Base-by-base conservation (phyloP, 2,888 invertebrate species). In the Cancer borealis region DNA sequence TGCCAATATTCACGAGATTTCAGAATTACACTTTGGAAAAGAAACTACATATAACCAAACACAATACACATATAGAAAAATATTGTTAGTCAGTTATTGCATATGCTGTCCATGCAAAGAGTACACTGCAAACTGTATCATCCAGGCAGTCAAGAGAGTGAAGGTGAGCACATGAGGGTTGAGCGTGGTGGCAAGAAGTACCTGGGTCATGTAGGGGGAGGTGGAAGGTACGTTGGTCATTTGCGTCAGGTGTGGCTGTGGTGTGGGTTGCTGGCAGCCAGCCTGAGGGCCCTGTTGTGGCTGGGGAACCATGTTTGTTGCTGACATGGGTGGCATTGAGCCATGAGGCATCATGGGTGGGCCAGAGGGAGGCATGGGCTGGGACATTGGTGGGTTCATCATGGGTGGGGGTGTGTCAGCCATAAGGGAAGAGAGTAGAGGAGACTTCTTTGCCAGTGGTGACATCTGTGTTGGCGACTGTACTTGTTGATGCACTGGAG, bases 381-480 rank as follows among this genome's bases (percentile, higher is more conserved):
- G 95, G 54, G 95, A 93, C 95, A 95, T 95, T 39, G 95, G 95
- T 66, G 95, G 95, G 91, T 89, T 95, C 92, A 93, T 95, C 93
- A 95, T 92, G 60, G 94, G 91, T 46, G 92, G 91, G 88, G 92
- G 91, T 30, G 96, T 95, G 17, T 96, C 96, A 93, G 96, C 96
- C 96, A 97, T 97, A 93, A 96, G 96, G 93, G 96, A 96, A 96
- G 96, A 97, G 96, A 97, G 96, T 92, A 97, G 96, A 90, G 96
- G 96, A 10, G 97, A 96, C 96, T 97, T 97, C 96, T 97, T 97
- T 93, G 96, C 97, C 96, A 97, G 96, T 46, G 96, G 96, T 30
- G 96, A 96, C 96, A 96, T 96, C 92, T 96, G 96, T 87, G 96
- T 91, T 73, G 94, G 93, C 92, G 93, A 84, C 93, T 95, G 93